phyloP scores from a whole-genome alignment of 64 coral and sea anemone genomes.

The Anthopleura sola region DNA sequence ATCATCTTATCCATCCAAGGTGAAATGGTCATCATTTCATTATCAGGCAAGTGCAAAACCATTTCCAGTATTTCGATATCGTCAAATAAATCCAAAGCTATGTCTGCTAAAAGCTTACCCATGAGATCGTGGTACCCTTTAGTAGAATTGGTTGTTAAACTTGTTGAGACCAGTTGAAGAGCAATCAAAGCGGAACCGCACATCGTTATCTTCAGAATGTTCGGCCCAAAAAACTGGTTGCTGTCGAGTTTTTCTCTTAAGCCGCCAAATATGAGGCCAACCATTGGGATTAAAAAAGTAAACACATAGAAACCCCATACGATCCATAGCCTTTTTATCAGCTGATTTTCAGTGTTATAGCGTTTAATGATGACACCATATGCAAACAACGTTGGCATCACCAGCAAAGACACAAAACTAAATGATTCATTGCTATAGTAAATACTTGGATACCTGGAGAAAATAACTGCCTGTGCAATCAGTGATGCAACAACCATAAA shows the following conservation, averaged over 20 bases:
- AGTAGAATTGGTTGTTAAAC: not conserved
- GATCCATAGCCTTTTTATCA: constrained; percentile 1
- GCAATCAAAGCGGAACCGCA: constrained; percentile 25
- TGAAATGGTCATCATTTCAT: not conserved
- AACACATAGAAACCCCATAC: constrained; percentile 5
- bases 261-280: constrained; percentile 8
- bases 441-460: not conserved
- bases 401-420: not conserved
- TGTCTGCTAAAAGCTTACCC: not conserved
- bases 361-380: not conserved
- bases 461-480: not conserved
- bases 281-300: constrained; percentile 6
- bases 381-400: not conserved
- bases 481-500: not conserved
- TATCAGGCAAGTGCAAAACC: constrained; percentile 19
- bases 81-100: constrained; percentile 56
- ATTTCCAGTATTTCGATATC: constrained; percentile 50
- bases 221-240: constrained; percentile 40
- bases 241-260: constrained; percentile 33
- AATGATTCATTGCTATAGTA: not conserved
- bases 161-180: constrained; percentile 35
- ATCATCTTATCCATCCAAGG: constrained; percentile 7
- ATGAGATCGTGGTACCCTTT: not conserved
- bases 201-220: constrained; percentile 39
- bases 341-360: not conserved